Evolutionary conservation across 2,113 vertebrate genomes (phyloP), one percentile per base, ranked within the genome.

Genomic region (Speoplatyrhinus poulsoni): DNA sequence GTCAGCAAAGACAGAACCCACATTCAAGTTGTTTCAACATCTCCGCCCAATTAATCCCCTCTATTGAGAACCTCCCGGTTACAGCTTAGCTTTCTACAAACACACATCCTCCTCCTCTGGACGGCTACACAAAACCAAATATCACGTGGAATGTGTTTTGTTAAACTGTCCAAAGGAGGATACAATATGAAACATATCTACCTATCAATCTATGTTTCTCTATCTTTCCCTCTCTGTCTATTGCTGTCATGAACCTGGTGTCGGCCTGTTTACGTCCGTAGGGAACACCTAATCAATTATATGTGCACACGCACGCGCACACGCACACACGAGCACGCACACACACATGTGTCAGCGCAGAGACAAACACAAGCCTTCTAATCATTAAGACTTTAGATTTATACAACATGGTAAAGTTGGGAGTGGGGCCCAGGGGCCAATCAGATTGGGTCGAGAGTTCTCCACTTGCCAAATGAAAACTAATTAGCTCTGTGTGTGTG

Each of bases 211-310:
- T 67, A 16, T 63, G 3, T 66, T 10, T 67, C 11, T 19, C 19
- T 58, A 33, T 52, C 6, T 19, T 69, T 69, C 72, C 64, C 71
- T 67, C 54, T 82, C 17, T 46, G 36, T 63, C 15, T 71, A 71
- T 86, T 83, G 80, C 77, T 79, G 46, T 48, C 19, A 83, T 77
- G 88, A 90, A 88, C 89, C 75, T 48, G 65, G 75, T 94, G 91
- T 81, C 87, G 73, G 81, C 85, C 90, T 86, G 87, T 92, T 92
- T 93, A 91, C 82, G 89, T 83, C 73, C 49, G 36, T 69, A 72
- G 56, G 75, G 68, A 65, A 61, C 68, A 70, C 82, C 82, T 85
- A 83, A 83, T 82, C 85, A 87, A 85, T 87, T 80, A 82, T 53
- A 64, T 26, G 17, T 46, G 17, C 33, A 1, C 56, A 48, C 41